Evolutionary conservation across 2,797 vertebrate genomes (phyloP).

Genomic region (Agapornis canus): DNA sequence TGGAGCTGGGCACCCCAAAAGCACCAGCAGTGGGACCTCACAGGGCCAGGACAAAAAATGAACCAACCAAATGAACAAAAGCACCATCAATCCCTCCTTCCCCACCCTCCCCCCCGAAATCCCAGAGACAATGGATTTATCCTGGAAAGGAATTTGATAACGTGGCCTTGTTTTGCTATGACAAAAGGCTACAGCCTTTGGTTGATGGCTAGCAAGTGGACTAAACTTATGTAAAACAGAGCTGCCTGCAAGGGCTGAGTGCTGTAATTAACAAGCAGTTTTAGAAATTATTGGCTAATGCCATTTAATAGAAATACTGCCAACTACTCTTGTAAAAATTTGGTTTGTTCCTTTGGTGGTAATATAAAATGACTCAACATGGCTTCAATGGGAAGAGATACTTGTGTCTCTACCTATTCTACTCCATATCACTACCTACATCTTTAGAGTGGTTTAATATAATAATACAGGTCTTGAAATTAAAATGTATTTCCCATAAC

Average conservation of each 20-base stretch:
- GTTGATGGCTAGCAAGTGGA: background rate
- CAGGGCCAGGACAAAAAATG: background rate
- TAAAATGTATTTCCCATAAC: background rate
- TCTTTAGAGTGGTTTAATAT: background rate
- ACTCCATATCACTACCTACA: background rate
- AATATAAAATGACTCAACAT: constrained; percentile 13
- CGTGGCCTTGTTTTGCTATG: background rate
- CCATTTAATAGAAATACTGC: constrained; percentile 40
- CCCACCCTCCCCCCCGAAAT: rapidly evolving
- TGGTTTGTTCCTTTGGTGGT: background rate
- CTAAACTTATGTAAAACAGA: background rate
- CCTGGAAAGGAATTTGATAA: background rate
- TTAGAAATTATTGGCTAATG: constrained; percentile 45
- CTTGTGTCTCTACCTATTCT: background rate
- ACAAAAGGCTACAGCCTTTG: background rate
- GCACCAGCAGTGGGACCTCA: background rate
- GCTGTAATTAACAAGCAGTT: constrained; percentile 27
- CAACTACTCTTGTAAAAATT: constrained; percentile 22
- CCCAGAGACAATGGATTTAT: background rate
- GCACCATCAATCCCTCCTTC: no score
- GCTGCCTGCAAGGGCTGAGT: constrained; percentile 36
- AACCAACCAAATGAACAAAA: background rate
- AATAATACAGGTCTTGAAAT: background rate
- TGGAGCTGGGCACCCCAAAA: background rate
- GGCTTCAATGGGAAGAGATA: background rate